Base-by-base conservation (phyloP, 2,113 vertebrate genomes). In the Python bivittatus region DNA sequence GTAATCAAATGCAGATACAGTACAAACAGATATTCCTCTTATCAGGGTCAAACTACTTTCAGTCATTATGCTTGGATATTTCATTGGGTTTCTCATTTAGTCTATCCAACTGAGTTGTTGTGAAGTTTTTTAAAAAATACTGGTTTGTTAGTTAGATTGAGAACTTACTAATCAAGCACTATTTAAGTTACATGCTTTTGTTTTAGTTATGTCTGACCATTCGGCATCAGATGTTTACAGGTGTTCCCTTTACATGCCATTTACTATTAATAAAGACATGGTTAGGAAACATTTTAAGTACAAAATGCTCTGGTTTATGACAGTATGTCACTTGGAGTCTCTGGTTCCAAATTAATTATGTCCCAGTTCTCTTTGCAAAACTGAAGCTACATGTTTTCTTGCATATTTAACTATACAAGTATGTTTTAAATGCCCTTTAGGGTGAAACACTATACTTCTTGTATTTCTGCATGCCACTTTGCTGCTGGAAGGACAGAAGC, bases 231-330 rank as follows among this genome's bases (percentile, higher is more conserved):
- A 57, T 58, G 56, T 42, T 25, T 38, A 60, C 87, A 61, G 42
- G 38, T 88, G n/a, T 44, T 88, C 11, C 4, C 42, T 42, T 44
- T 52, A 87, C 15, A 33, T 44, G 57, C 38, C 61, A 79, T 95
- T 90, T 91, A 11, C 79, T 88, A 12, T 92, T 91, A 89, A 86
- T 58, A 89, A 44, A 86, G 64, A 90, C 91, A 60, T 90, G 86
- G 91, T 90, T 96, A 88, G 33, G 33, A 88, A 88, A 27, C 38
- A 48, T 88, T 60, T 88, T 85, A 83, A 57, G 1, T 83, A 27
- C 25, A 88, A 84, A 60, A 88, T 88, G 38, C 79, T 85, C 64
- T 93, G 4, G 38, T 95, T 95, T 83, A 33, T 48, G 64, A 17
- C 0, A 87, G 79, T 11, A 4, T 38, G 58, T 89, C 89, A 92